A percentile compares a stretch with the other conserved stretches of the same genome.
phyloP scores from a whole-genome alignment of 2,888 invertebrate species.

The Eupithecia pulchellata region DNA sequence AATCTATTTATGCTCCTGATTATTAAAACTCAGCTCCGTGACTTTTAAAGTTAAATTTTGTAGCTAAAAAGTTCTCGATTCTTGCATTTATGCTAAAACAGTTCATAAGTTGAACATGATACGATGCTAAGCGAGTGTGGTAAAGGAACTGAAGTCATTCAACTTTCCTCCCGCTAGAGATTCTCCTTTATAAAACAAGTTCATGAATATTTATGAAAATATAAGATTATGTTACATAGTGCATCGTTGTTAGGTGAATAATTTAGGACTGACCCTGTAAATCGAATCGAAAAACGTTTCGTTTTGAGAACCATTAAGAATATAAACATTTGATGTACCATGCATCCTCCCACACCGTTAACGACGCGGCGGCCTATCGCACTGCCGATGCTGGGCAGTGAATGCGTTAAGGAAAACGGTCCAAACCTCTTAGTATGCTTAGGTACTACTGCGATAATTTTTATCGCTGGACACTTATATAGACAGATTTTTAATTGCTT shows the following conservation, averaged over 20 bases:
- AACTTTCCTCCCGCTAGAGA: slow-evolving; percentile 66
- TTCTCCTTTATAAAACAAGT: slow-evolving; percentile 66
- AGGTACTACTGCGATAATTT: too few relatives aligned
- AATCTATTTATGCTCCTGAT: too few relatives aligned
- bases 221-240: slow-evolving; percentile 61
- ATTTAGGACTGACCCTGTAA: slow-evolving; percentile 46
- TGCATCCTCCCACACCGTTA: too few relatives aligned
- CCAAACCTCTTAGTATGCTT: too few relatives aligned
- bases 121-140: slow-evolving; percentile 43
- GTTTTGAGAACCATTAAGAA: background rate
- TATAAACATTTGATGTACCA: too few relatives aligned
- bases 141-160: slow-evolving; percentile 53
- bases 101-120: slow-evolving; percentile 52
- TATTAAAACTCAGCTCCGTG: slow-evolving; percentile 32
- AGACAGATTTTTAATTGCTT: too few relatives aligned
- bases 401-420: too few relatives aligned
- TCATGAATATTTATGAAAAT: slow-evolving; percentile 77
- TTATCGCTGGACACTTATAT: too few relatives aligned
- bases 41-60: slow-evolving; percentile 46
- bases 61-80: slow-evolving; percentile 40
- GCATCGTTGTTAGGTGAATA: slow-evolving; percentile 67
- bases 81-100: slow-evolving; percentile 52
- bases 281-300: slow-evolving; percentile 16
- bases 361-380: too few relatives aligned
- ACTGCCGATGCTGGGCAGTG: too few relatives aligned